Base-by-base conservation (phyloP, 1,140 invertebrate genomes). In the Drosophila triauraria region DNA sequence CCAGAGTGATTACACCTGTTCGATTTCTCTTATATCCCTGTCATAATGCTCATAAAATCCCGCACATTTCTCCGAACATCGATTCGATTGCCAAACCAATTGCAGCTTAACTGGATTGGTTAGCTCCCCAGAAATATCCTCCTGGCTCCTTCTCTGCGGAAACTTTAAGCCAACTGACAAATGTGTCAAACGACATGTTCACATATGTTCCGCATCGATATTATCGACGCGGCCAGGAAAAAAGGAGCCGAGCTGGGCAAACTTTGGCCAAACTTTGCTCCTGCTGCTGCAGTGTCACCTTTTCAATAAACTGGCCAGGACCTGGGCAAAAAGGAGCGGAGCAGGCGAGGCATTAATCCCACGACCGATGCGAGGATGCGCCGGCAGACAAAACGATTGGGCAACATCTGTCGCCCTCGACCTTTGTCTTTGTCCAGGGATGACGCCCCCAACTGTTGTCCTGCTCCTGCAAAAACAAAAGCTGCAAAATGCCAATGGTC, bases 401-500 rank as follows among this genome's bases (percentile, higher is more conserved):
- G 84, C 84, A 88, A 88, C 84, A 88, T 78, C 84, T 88, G 82
- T 46, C 71, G 84, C 60, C 70, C 71, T 67, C 84, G 80, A 88
- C 84, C 84, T 88, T 87, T 86, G 75, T 50, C 75, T 71, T 74
- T 69, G 80, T 63, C 50, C 67, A 59, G 68, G 53, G 67, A 35
- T 35, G 35, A 42, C 67, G 23, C 68, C 65, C 65, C 68, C 68
- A 54, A 17, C 67, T 71, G 20, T 54, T 1, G n/a, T 43, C 42
- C 12, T 51, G 53, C 38, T 60, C 20, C 30, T 58, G 58, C 63
- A 85, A 85, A 88, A 88, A 88, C 85, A 90, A 88, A 88, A 90
- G 85, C 84, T 88, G 85, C 85, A 90, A 75, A 88, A 88, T 88
- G 81, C 85, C 85, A 81, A 85, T 90, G 85, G 85, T 88, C 85